These are phyloP conservation scores for Ormia ochracea DNA, from an alignment of 2,888 invertebrate species.

Conservation along the genomic window DNA sequence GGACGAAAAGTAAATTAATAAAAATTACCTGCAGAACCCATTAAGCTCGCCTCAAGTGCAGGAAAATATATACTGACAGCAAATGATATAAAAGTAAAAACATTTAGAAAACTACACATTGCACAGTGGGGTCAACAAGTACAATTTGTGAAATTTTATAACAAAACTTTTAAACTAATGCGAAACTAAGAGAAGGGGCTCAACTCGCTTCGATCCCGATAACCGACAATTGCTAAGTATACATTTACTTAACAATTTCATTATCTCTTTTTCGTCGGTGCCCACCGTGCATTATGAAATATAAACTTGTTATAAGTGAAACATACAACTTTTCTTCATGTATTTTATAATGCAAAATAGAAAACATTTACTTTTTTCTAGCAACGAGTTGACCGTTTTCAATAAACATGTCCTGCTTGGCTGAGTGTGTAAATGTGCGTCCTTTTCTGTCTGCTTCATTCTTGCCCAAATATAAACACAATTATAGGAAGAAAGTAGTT, in stretches of 20 bases:
- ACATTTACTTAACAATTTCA: too few species aligned
- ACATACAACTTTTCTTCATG: not conserved
- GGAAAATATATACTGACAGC: not conserved
- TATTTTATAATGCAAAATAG: not conserved
- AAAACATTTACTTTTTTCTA: not conserved
- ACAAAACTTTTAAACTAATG: not conserved
- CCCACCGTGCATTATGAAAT: not conserved
- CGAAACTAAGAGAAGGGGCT: not conserved
- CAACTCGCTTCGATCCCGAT: not conserved
- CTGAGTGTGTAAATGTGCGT: not conserved
- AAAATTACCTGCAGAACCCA: slow-evolving; percentile 40
- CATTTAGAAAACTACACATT: slow-evolving; percentile 21
- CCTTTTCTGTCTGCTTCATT: not conserved
- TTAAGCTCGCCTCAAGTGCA: slow-evolving; percentile 3
- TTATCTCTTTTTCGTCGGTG: not conserved
- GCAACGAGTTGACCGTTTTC: slow-evolving; percentile 6
- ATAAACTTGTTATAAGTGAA: slow-evolving; percentile 6
- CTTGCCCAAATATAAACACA: slow-evolving; percentile 8
- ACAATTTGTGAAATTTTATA: not conserved
- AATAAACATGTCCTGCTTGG: slow-evolving; percentile 17
- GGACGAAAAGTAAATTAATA: slow-evolving; percentile 62
- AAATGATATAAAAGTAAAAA: slow-evolving; percentile 26
- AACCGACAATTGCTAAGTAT: not conserved
- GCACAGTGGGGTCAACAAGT: not conserved
- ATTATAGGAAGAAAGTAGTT: not conserved